Base-by-base conservation (phyloP, 2,113 vertebrate genomes). In the Crotalus helleri region DNA sequence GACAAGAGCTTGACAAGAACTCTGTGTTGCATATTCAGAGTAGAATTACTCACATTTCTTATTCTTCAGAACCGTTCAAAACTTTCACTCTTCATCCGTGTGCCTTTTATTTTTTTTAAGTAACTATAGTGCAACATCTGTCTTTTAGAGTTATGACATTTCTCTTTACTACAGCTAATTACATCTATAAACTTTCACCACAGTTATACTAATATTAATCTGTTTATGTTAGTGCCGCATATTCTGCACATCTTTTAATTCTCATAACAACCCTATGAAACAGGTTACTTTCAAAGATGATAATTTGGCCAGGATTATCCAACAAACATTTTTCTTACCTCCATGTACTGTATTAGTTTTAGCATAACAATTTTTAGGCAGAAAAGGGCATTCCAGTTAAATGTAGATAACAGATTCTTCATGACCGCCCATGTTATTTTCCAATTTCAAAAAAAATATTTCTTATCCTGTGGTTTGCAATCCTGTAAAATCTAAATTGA, bases 1-100 rank as follows among this genome's bases (percentile, higher is more conserved):
- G 97, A 98, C 95, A 96, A 23, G 46, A 57, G 94, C 53, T 49
- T 92, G 92, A 69, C 90, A 88, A 94, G 88, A 95, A 96, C 91
- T 64, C 91, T 64, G 1, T 33, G 89, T 96, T 96, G 94, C 61
- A 92, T 92, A 29, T 93, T 95, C 61, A 91, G 59, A 89, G 29
- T 87, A 91, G 91, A 93, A 95, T 95, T 87, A 90, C 39, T 95
- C 53, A 90, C 59, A 92, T 90, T 95, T 91, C 51, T 91, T 90
- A 61, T 29, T 61, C 95, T 94, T 90, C 87, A 92, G 69, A 95
- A 49, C 57, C 87, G 23, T 23, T 92, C 44, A 61, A 49, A 91
- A 92, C 57, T 91, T 88, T 3, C 24, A 55, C 44, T 87, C 88
- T 55, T 24, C 53, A 39, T 90, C 53, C 92, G 0, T 54, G 58